phyloP scores from a whole-genome alignment of 2,113 vertebrate species.

The Varanus komodoensis region DNA sequence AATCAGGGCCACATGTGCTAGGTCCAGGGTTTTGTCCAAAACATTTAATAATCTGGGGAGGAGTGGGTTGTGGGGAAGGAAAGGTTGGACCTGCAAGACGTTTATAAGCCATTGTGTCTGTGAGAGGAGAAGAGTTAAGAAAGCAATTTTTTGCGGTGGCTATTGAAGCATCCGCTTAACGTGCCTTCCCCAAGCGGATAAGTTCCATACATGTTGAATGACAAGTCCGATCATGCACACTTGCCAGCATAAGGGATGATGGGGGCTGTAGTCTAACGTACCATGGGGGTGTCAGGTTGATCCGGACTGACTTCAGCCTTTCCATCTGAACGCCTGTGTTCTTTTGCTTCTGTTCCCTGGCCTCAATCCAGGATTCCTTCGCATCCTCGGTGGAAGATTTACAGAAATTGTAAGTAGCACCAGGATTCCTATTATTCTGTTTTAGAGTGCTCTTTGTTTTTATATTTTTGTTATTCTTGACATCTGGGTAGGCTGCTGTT shows the following conservation, averaged over 20 bases:
- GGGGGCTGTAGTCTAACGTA: no score
- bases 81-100: neutral
- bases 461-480: neutral
- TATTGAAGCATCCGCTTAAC: neutral
- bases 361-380: constrained; percentile 82
- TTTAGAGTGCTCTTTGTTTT: neutral
- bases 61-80: neutral
- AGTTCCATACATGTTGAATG: no score
- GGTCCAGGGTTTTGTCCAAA: no score
- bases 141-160: neutral
- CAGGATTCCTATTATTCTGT: constrained; percentile 3
- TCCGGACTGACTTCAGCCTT: neutral
- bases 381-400: constrained; percentile 86
- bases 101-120: neutral
- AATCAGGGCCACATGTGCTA: neutral
- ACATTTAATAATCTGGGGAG: neutral
- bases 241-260: no score
- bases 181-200: no score
- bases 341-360: constrained; percentile 25
- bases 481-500: neutral
- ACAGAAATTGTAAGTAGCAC: constrained; percentile 87
- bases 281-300: no score
- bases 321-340: neutral
- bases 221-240: no score
- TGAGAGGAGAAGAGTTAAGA: neutral